These are phyloP conservation scores for Platerodrilus igneus DNA, from an alignment of 2,888 invertebrate genomes.

Conservation along the genomic window DNA sequence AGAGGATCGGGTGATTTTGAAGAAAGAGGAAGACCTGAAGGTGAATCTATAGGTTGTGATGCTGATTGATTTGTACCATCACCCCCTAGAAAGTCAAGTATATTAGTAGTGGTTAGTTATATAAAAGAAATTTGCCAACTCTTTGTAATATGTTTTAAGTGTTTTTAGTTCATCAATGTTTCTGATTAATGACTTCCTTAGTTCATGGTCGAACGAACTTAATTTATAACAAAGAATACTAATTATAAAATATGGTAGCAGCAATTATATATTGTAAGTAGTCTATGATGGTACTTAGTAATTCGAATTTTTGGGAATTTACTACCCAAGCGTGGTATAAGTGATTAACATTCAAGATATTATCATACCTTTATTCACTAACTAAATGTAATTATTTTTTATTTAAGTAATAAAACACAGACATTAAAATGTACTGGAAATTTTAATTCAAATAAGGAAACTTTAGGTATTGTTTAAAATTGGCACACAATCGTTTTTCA, in stretches of 20 bases:
- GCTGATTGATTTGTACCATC: conserved; percentile 32
- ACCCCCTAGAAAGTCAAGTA: conserved; percentile 36
- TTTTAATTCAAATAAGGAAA: too few species aligned
- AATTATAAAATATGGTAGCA: conserved; percentile 33
- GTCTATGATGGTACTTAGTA: conserved; percentile 28
- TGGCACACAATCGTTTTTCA: too few species aligned
- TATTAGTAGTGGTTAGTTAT: too few species aligned
- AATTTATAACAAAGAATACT: conserved; percentile 29
- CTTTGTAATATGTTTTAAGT: too few species aligned
- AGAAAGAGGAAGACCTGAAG: conserved; percentile 26
- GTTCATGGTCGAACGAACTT: conserved; percentile 28
- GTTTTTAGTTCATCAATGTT: conserved; percentile 28
- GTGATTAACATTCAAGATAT: conserved; percentile 19
- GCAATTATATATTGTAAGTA: conserved; percentile 25
- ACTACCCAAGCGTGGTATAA: conserved; percentile 18
- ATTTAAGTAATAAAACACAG: too few species aligned
- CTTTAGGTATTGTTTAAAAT: too few species aligned
- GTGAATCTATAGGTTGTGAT: conserved; percentile 28
- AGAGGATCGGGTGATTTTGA: conserved; percentile 46
- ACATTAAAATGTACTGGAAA: too few species aligned
- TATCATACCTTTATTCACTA: conserved; percentile 20
- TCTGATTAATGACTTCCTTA: conserved; percentile 32
- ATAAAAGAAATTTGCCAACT: too few species aligned
- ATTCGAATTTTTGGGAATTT: conserved; percentile 25
- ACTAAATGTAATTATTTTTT: too few species aligned